Evolutionary conservation across 2,888 invertebrate genomes (phyloP), one percentile per base, ranked within the genome.

Genomic region (Tinea semifulvella): DNA sequence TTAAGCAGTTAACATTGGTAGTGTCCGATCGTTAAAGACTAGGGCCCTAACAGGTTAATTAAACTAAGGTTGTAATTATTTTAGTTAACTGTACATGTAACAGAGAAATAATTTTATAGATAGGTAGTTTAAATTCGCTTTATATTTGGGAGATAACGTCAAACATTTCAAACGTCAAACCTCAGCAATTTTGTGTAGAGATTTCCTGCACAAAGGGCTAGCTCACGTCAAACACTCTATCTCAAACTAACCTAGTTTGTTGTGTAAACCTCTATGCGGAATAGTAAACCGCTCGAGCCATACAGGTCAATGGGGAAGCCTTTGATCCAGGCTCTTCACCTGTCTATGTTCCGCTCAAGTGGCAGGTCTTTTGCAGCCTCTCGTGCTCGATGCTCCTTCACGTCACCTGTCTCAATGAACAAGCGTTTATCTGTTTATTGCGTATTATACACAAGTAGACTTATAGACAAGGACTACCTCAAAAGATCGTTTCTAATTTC

Each of bases 301-400:
- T 73, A 59, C 62, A 64, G 76, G 73, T 77, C 76, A 75, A 76
- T 72, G 67, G 61, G 61, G 65, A 61, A 66, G 67, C 61, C 73
- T 77, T 79, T 77, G 76, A 77, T 73, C 68, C 61, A 60, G 56
- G 57, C 68, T 55, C 68, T 40, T 68, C 63, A 71, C 72, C 74
- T 73, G 66, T 63, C 67, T 64, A 17, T 31, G 31, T 31, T 31
- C 6, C 40, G 58, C 58, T 63, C 55, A 56, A 68, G 69, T 55
- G 60, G 60, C 64, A 61, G 65, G 64, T 65, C 68, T 72, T 70
- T 71, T 62, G 65, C 68, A 67, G 68, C 66, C 40, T 22, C 40
- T 40, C n/a, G 22, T 40, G 19, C 40, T 40, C 22, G 40, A 40
- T 40, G 40, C 40, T 40, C 40, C 20, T 40, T 40, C 22, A 40